Conservation (phyloP, 2,888 invertebrate species). For the Agriopis aurantiaria region DNA sequence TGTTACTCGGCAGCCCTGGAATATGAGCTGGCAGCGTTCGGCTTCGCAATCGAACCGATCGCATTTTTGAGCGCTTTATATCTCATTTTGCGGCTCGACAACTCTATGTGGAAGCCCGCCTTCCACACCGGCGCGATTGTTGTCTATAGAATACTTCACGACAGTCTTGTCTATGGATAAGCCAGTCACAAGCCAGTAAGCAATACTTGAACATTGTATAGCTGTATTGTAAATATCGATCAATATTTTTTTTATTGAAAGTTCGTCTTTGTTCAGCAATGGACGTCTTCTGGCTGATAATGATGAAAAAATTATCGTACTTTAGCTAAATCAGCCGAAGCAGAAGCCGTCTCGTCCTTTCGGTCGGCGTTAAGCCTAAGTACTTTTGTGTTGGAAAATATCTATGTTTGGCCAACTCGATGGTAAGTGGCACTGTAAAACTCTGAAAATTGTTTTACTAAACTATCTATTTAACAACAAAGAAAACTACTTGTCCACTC, state of each 20-base stretch:
- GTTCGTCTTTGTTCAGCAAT: too few species aligned
- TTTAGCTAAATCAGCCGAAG: neutral
- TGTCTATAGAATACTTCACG: conserved; percentile 5
- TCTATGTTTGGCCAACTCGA: too few species aligned
- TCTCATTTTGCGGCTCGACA: conserved; percentile 79
- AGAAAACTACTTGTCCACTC: too few species aligned
- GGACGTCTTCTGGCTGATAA: too few species aligned
- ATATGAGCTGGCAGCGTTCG: conserved; percentile 49
- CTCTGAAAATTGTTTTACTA: too few species aligned
- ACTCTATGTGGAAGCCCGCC: conserved; percentile 54
- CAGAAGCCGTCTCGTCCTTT: neutral
- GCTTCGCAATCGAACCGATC: conserved; percentile 61
- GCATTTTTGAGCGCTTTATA: conserved; percentile 78
- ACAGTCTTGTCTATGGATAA: neutral
- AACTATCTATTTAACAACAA: too few species aligned
- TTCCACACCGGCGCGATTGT: conserved; percentile 39
- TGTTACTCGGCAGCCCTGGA: conserved; percentile 47
- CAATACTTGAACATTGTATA: too few species aligned
- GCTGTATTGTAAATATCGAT: too few species aligned
- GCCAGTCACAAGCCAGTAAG: neutral
- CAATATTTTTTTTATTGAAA: too few species aligned
- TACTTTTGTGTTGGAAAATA: too few species aligned
- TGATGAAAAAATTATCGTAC: neutral
- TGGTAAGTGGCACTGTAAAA: too few species aligned
- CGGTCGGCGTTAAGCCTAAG: neutral